Conservation (phyloP, 2,113 vertebrate genomes). For the Hypanus sabinus region DNA sequence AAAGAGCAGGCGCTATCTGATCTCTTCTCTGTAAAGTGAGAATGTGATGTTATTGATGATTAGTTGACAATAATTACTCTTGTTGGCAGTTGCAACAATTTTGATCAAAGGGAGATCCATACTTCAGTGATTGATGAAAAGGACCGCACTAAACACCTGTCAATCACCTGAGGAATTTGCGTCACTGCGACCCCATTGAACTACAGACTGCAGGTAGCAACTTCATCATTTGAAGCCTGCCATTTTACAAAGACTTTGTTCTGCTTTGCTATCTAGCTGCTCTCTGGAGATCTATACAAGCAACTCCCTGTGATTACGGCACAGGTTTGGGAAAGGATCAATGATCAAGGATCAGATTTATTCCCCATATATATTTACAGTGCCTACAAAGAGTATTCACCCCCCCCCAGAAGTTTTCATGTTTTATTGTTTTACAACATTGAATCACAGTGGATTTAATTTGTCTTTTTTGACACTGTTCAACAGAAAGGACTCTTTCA, state of each 20-base stretch:
- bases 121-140: slow-evolving; percentile 24
- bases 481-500: no score
- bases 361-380: no score
- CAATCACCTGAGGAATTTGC: slow-evolving; percentile 17
- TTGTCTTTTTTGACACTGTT: no score
- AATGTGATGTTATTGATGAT: slow-evolving; percentile 24
- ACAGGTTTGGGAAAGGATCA: not conserved
- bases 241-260: slow-evolving; percentile 13
- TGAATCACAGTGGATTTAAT: no score
- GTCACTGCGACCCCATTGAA: slow-evolving; percentile 13
- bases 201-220: not conserved
- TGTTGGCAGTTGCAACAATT: slow-evolving; percentile 25
- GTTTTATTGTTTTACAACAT: no score
- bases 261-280: not conserved
- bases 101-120: slow-evolving; percentile 19
- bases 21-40: slow-evolving; percentile 21
- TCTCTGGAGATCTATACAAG: not conserved
- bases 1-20: not conserved
- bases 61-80: slow-evolving; percentile 27
- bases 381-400: no score
- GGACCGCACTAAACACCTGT: not conserved
- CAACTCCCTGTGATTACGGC: not conserved
- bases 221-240: not conserved
- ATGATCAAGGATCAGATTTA: no score
- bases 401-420: no score